These are phyloP conservation scores for Ridgeia piscesae DNA, from an alignment of 1,140 invertebrate species.

Conservation along the genomic window DNA sequence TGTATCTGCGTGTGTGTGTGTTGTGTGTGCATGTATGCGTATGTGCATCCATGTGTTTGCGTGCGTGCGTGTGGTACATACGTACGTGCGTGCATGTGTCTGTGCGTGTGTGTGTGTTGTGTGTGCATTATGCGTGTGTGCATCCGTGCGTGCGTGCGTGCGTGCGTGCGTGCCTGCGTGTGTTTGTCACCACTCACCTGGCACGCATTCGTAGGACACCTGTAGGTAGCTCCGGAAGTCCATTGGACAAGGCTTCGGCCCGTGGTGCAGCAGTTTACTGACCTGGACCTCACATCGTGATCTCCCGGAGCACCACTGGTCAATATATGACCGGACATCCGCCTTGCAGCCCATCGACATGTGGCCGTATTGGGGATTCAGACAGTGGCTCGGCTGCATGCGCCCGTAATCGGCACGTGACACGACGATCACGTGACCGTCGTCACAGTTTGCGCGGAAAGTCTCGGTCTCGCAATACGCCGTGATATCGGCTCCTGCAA, in stretches of 20 bases:
- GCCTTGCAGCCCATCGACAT: conserved; percentile 15
- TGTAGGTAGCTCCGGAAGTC: conserved; percentile 27
- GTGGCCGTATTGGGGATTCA: conserved; percentile 8
- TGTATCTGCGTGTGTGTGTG: not conserved
- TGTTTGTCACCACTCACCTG: conserved; percentile 9
- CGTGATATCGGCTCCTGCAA: not conserved
- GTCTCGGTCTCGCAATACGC: conserved; percentile 27
- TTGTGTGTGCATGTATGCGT: not conserved
- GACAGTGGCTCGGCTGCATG: conserved; percentile 18
- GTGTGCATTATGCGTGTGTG: not conserved
- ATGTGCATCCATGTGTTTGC: not conserved
- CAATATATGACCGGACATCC: conserved; percentile 26
- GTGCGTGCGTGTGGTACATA: not conserved
- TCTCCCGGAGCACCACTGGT: conserved; percentile 24
- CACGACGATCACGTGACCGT: conserved; percentile 23
- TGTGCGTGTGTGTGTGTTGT: conserved; percentile 3
- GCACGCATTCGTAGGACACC: conserved; percentile 24
- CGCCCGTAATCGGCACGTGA: conserved; percentile 18
- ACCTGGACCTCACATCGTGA: conserved; percentile 21
- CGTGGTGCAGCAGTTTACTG: conserved; percentile 5
- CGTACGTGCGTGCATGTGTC: not conserved
- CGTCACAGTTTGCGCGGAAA: conserved; percentile 12
- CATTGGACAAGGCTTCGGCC: conserved; percentile 21
- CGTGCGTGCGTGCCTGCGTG: no score
- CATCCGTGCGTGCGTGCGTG: no score